A percentile compares a stretch with the other conserved stretches of the same genome.
These are phyloP conservation scores for Octopus sinensis DNA, from an alignment of 1,140 invertebrate species.

Conservation along the genomic window DNA sequence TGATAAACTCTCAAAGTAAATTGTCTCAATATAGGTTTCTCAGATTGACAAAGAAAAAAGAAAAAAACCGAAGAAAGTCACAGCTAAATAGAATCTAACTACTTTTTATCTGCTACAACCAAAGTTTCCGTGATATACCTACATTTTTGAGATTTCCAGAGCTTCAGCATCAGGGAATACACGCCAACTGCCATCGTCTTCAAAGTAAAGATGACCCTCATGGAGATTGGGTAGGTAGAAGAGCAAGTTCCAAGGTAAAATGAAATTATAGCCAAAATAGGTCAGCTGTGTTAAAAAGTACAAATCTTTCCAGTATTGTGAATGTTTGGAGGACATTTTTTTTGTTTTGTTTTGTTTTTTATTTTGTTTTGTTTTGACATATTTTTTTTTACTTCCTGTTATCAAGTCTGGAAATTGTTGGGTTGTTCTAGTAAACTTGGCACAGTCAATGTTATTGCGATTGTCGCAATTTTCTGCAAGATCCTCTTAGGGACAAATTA, in stretches of 20 bases:
- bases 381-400: no score
- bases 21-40: no score
- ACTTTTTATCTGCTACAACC: conserved; percentile 9
- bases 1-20: no score
- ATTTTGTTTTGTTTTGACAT: no score
- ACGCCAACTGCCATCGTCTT: background rate
- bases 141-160: conserved; percentile 10
- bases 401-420: no score
- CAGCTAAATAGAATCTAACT: conserved; percentile 9
- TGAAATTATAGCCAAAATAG: conserved; percentile 8
- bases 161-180: conserved; percentile 7
- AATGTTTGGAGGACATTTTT: no score
- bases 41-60: no score
- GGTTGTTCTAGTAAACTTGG: no score
- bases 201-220: conserved; percentile 4
- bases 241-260: conserved; percentile 7
- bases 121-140: conserved; percentile 11
- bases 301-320: background rate
- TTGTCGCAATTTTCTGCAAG: no score
- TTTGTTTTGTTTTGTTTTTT: no score
- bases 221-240: conserved; percentile 10
- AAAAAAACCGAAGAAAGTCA: background rate
- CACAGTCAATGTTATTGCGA: no score
- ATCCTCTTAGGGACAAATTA: no score
- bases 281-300: conserved; percentile 6